phyloP scores from a whole-genome alignment of 1,140 invertebrate species.

The Pseudomyrmex sp. region DNA sequence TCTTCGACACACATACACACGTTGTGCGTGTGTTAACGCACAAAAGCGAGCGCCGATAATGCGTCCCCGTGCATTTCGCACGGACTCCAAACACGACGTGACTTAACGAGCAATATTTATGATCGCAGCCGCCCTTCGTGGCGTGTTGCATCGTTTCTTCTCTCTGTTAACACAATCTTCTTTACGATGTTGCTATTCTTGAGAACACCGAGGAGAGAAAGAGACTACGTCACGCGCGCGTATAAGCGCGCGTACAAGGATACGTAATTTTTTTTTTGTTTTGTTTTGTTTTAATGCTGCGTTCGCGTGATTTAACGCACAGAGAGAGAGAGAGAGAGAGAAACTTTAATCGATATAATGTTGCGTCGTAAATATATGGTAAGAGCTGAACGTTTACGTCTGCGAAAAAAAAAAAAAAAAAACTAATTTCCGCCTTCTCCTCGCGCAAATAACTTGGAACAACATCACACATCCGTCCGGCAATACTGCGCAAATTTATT shows the following conservation, averaged over 20 bases:
- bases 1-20: background rate
- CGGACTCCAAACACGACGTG: conserved; percentile 52
- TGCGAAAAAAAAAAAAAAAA: background rate
- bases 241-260: background rate
- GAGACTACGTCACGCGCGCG: background rate
- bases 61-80: background rate
- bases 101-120: conserved; percentile 51
- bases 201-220: background rate
- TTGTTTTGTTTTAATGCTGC: background rate
- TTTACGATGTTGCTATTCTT: conserved; percentile 10
- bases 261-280: background rate
- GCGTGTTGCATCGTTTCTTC: background rate
- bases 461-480: background rate
- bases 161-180: background rate
- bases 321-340: no score
- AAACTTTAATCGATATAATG: no score
- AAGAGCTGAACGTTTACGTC: no score
- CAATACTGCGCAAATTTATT: background rate
- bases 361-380: no score
- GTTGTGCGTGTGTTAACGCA: background rate
- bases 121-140: conserved; percentile 10
- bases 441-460: background rate
- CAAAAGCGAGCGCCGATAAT: conserved; percentile 48
- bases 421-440: background rate
- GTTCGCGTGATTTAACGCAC: no score